Base-by-base conservation (phyloP, 1,140 invertebrate species). In the Drosophila pallidifrons region DNA sequence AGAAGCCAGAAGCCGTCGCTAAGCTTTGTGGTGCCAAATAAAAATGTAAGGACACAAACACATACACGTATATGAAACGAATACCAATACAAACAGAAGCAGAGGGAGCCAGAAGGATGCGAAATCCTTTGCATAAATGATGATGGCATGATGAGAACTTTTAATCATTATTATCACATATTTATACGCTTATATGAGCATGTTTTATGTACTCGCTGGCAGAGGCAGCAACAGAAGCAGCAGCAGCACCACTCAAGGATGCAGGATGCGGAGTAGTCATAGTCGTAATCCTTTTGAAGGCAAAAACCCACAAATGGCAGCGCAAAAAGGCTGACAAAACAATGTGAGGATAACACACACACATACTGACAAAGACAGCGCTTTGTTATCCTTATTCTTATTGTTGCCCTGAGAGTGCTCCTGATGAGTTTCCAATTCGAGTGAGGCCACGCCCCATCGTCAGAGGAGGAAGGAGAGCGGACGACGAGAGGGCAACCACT, bases 151-250 rank as follows among this genome's bases (percentile, higher is more conserved):
- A 87, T 90, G 82, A 91, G 86, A 81, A 91, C 81, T 89, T 91
- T 92, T 91, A 91, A 91, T 92, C 91, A 92, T 92, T 92, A 91
- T 91, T 92, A 91, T 91, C 91, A 92, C 91, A 92, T 91, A 92
- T 92, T 91, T 92, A 92, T 92, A 92, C 91, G 91, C 77, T 91
- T 92, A 88, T 92, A 92, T 91, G 91, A 92, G 91, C 91, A 92
- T 92, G 91, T 91, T 92, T 92, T 91, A 92, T 92, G 83, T 92
- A 92, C 91, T 92, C 66, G 78, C 75, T 77, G 58, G 69, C 58
- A 45, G 61, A 35, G 65, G 45, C 61, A 67, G 46, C 28, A 45
- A 16, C 38, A 38, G 59, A 46, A 59, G 54, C 47, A 46, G 20
- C 46, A 38, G 49, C 75, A 41, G 63, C 30, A 59, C 45, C 41